A percentile compares a stretch with the other conserved stretches of the same genome.
phyloP scores from a whole-genome alignment of 1,140 invertebrate species.

The Lepidostoma basale region DNA sequence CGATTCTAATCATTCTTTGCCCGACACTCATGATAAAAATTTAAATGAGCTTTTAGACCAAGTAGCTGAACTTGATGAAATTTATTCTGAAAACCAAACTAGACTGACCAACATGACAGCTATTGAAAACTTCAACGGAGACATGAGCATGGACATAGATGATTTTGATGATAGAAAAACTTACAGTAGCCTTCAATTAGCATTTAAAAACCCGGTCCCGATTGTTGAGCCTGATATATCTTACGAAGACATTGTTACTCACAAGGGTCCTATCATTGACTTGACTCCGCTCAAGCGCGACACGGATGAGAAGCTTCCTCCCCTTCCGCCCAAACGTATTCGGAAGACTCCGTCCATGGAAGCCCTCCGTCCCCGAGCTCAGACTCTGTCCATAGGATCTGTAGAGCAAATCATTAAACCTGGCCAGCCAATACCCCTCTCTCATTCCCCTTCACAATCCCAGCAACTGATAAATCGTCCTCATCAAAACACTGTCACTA shows the following conservation, averaged over 20 bases:
- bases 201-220: slow-evolving; percentile 81
- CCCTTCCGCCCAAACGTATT: slow-evolving; percentile 77
- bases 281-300: slow-evolving; percentile 59
- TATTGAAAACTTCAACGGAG: slow-evolving; percentile 50
- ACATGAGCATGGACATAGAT: slow-evolving; percentile 60
- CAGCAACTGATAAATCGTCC: slow-evolving; percentile 32
- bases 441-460: slow-evolving; percentile 47
- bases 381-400: slow-evolving; percentile 51
- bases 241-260: slow-evolving; percentile 64
- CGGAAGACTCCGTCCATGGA: slow-evolving; percentile 65
- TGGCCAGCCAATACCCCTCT: slow-evolving; percentile 50
- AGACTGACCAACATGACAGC: slow-evolving; percentile 57
- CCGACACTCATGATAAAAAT: slow-evolving; percentile 60
- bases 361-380: slow-evolving; percentile 48
- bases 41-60: slow-evolving; percentile 73
- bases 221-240: slow-evolving; percentile 60
- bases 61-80: slow-evolving; percentile 76
- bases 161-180: slow-evolving; percentile 77
- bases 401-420: slow-evolving; percentile 55
- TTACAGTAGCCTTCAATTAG: slow-evolving; percentile 82
- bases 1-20: slow-evolving; percentile 13
- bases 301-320: slow-evolving; percentile 69
- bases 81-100: slow-evolving; percentile 73
- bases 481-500: slow-evolving; percentile 29
- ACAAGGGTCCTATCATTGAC: slow-evolving; percentile 59